Evolutionary conservation across 1,140 invertebrate species (phyloP).

Genomic region (Diachasma alloeum): DNA sequence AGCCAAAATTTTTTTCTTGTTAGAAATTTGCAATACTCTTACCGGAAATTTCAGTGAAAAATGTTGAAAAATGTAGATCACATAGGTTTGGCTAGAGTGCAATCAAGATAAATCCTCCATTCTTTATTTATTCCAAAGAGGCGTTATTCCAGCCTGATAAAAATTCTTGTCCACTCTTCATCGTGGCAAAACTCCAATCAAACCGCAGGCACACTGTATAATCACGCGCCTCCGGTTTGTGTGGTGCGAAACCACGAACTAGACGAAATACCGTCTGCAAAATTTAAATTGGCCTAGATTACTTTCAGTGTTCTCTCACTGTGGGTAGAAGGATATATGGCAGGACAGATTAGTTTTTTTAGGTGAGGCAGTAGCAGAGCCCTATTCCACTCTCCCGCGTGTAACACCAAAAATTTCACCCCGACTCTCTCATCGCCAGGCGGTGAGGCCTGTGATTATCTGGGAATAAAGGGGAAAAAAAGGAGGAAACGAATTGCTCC

Average conservation of each 20-base stretch:
- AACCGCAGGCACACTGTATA: conserved; percentile 36
- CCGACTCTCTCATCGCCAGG: background rate
- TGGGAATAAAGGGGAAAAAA: conserved; percentile 30
- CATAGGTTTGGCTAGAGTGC: background rate
- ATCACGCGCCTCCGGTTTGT: conserved; percentile 35
- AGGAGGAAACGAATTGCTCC: conserved; percentile 9
- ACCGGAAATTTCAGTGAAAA: background rate
- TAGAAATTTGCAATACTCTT: too few species aligned
- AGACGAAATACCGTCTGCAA: conserved; percentile 43
- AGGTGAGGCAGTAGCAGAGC: background rate
- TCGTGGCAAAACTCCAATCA: conserved; percentile 48
- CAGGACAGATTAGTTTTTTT: background rate
- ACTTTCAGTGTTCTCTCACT: conserved; percentile 23
- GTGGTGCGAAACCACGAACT: conserved; percentile 28
- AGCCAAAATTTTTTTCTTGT: too few species aligned
- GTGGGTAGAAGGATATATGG: background rate
- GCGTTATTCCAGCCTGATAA: conserved; percentile 25
- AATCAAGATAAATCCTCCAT: background rate
- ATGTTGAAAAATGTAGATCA: background rate
- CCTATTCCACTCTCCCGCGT: background rate
- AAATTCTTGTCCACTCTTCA: conserved; percentile 33
- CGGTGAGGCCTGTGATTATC: conserved; percentile 51
- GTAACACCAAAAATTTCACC: background rate
- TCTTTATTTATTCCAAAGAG: background rate
- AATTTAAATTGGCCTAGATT: conserved; percentile 58